These are phyloP conservation scores for Propithecus coquereli DNA, from an alignment of 2,113 vertebrate species.

Conservation along the genomic window DNA sequence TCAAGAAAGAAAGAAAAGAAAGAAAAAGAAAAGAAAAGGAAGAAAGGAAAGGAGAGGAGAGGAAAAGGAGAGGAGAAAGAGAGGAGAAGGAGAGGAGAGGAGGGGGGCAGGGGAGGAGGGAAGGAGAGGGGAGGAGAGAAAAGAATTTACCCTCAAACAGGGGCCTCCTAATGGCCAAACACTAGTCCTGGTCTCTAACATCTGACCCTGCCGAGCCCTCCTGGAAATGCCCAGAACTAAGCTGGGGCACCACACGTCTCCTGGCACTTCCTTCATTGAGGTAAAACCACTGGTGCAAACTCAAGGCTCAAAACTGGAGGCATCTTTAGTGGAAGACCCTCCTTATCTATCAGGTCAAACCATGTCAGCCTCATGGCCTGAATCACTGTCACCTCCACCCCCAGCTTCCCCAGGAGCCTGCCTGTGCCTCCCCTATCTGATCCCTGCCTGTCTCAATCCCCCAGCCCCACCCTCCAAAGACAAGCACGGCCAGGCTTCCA, in stretches of 20 bases:
- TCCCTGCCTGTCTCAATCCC: neutral
- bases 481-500: neutral
- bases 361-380: neutral
- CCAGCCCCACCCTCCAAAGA: neutral
- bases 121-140: neutral
- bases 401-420: neutral
- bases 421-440: neutral
- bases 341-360: neutral
- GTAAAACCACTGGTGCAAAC: neutral
- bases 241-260: neutral
- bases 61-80: no score
- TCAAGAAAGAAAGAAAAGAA: neutral
- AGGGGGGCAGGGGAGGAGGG: neutral
- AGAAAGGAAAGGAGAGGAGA: no score
- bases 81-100: neutral
- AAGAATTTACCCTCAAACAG: neutral
- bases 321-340: neutral
- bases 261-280: neutral
- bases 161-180: neutral
- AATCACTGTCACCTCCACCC: neutral
- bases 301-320: neutral
- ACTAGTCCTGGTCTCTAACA: neutral
- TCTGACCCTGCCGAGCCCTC: neutral
- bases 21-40: neutral
- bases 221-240: conserved; percentile 13